A percentile compares a stretch with the other conserved stretches of the same genome.
Evolutionary conservation across 2,113 vertebrate species (phyloP).

Genomic region (Setophaga coronata): DNA sequence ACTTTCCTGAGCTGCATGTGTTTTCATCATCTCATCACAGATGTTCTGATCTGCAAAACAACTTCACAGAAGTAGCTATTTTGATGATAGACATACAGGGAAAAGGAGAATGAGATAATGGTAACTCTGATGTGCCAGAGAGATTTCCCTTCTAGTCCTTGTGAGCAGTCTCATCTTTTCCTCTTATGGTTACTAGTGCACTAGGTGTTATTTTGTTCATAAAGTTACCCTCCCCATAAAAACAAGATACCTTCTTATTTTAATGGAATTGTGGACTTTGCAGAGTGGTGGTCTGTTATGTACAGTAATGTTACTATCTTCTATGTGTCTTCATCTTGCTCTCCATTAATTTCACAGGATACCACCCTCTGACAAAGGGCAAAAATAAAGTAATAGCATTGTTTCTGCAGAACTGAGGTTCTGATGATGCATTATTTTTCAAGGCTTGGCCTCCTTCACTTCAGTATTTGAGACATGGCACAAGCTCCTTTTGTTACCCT

Average conservation of each 20-base stretch:
- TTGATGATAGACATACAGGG: not conserved
- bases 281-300: not conserved
- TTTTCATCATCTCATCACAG: not conserved
- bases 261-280: not conserved
- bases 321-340: not conserved
- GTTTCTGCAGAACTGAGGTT: not conserved
- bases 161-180: not conserved
- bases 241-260: not conserved
- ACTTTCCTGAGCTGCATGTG: not conserved
- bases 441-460: not conserved
- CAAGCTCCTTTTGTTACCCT: not conserved
- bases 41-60: not conserved
- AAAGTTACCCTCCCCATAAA: not conserved
- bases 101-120: not conserved
- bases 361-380: not conserved
- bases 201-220: not conserved
- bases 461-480: not conserved
- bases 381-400: not conserved
- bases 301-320: not conserved
- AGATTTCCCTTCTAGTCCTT: not conserved
- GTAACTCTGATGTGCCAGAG: not conserved
- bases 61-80: not conserved
- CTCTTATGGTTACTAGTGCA: not conserved
- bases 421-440: not conserved
- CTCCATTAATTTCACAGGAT: not conserved